Conservation (phyloP, 2,797 vertebrate genomes). For the Tokudaia muenninki region DNA sequence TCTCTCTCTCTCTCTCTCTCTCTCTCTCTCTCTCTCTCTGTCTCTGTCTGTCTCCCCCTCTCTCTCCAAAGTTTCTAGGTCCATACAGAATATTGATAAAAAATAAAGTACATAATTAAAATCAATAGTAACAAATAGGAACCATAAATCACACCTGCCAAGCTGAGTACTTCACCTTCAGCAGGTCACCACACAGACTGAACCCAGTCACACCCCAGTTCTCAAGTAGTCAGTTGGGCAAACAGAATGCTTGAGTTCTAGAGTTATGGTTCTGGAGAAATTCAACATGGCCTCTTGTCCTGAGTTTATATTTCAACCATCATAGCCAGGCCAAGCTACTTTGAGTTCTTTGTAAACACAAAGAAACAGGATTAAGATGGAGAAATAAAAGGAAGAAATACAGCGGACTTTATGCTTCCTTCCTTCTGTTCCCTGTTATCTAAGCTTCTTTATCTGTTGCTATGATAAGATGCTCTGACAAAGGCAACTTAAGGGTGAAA, state of each 20-base stretch:
- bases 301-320: constrained; percentile 51
- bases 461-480: not conserved
- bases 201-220: not conserved
- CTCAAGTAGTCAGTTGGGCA: constrained; percentile 1
- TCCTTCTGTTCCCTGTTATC: constrained; percentile 41
- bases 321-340: not conserved
- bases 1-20: not conserved
- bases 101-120: constrained; percentile 76
- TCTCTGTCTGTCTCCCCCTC: not conserved
- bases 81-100: constrained; percentile 55
- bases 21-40: no score
- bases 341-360: constrained; percentile 58
- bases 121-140: constrained; percentile 74
- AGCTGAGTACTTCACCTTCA: constrained; percentile 68
- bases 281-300: constrained; percentile 1
- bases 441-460: not conserved
- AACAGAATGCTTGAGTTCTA: fast-evolving
- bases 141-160: constrained; percentile 72
- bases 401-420: not conserved
- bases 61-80: constrained; percentile 37
- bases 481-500: not conserved
- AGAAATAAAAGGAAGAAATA: not conserved
- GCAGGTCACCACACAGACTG: constrained; percentile 46
- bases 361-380: not conserved
- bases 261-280: constrained; percentile 2